A percentile compares a stretch with the other conserved stretches of the same genome.
Evolutionary conservation across 2,797 vertebrate species (phyloP).

Genomic region (Enteromius afrohamiltoni): DNA sequence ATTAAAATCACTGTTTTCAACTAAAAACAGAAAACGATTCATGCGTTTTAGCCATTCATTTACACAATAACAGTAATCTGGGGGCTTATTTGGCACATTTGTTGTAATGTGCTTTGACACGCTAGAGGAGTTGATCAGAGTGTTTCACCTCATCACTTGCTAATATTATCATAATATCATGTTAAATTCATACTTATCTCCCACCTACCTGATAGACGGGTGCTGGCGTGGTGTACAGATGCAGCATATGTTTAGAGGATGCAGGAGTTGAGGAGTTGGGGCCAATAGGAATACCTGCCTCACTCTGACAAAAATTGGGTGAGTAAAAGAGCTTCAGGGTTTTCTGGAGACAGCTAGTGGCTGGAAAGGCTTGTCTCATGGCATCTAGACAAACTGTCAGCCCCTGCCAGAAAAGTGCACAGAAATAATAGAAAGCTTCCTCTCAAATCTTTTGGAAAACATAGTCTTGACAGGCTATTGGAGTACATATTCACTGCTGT

Average conservation of each 20-base stretch:
- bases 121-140: neutral
- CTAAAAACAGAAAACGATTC: neutral
- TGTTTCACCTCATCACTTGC: neutral
- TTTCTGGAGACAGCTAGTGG: conserved; percentile 70
- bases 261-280: conserved; percentile 78
- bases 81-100: neutral
- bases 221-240: conserved; percentile 76
- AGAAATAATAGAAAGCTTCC: conserved; percentile 1
- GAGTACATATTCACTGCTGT: neutral
- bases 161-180: neutral
- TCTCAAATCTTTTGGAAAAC: neutral
- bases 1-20: neutral
- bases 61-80: neutral
- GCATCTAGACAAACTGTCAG: conserved; percentile 81
- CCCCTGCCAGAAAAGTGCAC: conserved; percentile 72
- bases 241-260: conserved; percentile 73
- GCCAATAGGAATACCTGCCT: conserved; percentile 77
- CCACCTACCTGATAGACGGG: conserved; percentile 67
- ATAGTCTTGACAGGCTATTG: neutral
- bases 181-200: neutral
- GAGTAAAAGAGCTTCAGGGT: conserved; percentile 77
- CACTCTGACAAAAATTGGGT: conserved; percentile 67
- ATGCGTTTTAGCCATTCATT: neutral
- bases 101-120: neutral
- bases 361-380: conserved; percentile 76